Evolutionary conservation across 2,888 invertebrate genomes (phyloP).

Genomic region (Alloplasta piceator): DNA sequence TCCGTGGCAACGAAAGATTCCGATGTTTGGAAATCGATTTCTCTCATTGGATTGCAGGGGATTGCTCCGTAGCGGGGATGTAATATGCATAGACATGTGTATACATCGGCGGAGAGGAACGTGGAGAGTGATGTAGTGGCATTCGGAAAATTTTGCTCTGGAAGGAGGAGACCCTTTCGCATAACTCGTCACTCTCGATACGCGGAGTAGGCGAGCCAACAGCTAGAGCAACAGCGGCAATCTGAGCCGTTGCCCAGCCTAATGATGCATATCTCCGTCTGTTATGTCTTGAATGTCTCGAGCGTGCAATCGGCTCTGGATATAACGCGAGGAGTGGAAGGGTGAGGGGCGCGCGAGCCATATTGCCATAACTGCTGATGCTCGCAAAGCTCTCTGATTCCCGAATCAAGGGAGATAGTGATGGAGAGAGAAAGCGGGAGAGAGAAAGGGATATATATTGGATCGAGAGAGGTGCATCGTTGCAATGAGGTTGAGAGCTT

Average conservation of each 20-base stretch:
- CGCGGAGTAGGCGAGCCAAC: conserved; percentile 60
- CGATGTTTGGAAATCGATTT: conserved; percentile 50
- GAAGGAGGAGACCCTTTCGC: conserved; percentile 73
- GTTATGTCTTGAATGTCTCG: conserved; percentile 82
- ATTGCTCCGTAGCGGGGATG: neutral
- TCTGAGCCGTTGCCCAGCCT: conserved; percentile 73
- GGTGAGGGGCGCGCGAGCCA: conserved; percentile 56
- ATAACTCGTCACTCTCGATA: conserved; percentile 72
- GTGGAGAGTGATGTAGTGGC: conserved; percentile 47
- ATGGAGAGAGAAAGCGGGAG: conserved; percentile 10
- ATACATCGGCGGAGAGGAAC: neutral
- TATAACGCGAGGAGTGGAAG: conserved; percentile 39
- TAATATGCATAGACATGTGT: conserved; percentile 4
- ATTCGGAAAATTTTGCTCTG: conserved; percentile 73
- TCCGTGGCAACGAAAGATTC: conserved; percentile 29
- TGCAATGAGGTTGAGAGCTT: conserved; percentile 81
- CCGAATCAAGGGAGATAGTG: conserved; percentile 51
- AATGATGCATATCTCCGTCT: conserved; percentile 81
- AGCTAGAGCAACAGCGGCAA: conserved; percentile 66
- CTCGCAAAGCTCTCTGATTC: conserved; percentile 61
- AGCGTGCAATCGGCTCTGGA: conserved; percentile 63
- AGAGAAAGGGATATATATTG: conserved; percentile 53
- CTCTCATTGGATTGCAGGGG: conserved; percentile 2
- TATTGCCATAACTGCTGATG: conserved; percentile 60
- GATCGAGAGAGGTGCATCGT: conserved; percentile 70